phyloP scores from a whole-genome alignment of 2,888 invertebrate species.

The Leptinotarsa juncta region DNA sequence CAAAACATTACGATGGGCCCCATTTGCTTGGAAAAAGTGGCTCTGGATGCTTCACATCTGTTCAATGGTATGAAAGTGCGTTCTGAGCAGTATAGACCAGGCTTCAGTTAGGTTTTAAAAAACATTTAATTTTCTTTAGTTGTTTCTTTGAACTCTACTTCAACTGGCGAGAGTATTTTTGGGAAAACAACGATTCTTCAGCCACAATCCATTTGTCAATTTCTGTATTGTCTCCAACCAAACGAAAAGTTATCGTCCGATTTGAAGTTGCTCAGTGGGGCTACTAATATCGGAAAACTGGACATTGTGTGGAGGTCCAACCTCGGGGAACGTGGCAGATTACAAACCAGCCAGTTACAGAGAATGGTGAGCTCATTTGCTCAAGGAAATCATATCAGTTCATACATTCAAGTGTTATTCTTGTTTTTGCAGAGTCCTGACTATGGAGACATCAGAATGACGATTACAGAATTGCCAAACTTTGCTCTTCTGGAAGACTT shows the following conservation, averaged over 20 bases:
- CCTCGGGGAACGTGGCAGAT: constrained; percentile 94
- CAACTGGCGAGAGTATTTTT: constrained; percentile 78
- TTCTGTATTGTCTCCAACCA: constrained; percentile 91
- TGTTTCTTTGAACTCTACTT: constrained; percentile 77
- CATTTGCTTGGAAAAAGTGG: constrained; percentile 94
- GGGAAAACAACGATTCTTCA: constrained; percentile 85
- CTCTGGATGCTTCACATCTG: constrained; percentile 90
- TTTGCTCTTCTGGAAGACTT: constrained; percentile 85
- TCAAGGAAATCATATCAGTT: neutral
- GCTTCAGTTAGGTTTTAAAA: too few species aligned
- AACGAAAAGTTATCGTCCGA: constrained; percentile 81
- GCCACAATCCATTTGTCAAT: constrained; percentile 92
- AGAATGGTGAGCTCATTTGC: constrained; percentile 73
- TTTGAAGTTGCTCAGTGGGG: constrained; percentile 81
- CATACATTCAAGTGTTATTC: neutral
- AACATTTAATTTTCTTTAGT: constrained; percentile 64
- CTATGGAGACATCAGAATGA: constrained; percentile 90
- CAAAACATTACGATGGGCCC: constrained; percentile 95
- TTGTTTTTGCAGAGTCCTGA: constrained; percentile 79
- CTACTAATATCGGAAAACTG: constrained; percentile 93
- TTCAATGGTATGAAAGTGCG: constrained; percentile 73
- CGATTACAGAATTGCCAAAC: constrained; percentile 86
- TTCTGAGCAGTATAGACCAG: too few species aligned
- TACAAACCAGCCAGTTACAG: constrained; percentile 95
- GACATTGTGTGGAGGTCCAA: constrained; percentile 99